These are phyloP conservation scores for Melanotaenia duboulayi DNA, from an alignment of 2,113 vertebrate species.

Conservation along the genomic window DNA sequence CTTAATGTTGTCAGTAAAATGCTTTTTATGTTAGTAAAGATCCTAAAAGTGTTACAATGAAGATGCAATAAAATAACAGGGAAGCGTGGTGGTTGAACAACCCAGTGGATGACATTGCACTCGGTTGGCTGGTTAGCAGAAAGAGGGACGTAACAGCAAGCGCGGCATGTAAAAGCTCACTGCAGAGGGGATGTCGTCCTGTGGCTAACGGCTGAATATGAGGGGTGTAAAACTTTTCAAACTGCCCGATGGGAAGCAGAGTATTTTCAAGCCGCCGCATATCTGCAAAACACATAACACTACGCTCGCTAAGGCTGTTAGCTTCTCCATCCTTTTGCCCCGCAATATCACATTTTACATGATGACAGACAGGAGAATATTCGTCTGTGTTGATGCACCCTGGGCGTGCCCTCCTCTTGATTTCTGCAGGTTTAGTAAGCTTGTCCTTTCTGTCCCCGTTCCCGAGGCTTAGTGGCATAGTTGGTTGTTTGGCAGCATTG, in stretches of 20 bases:
- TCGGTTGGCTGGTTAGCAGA: neutral
- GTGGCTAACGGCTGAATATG: no score
- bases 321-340: neutral
- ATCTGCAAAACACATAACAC: slow-evolving; percentile 16
- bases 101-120: no score
- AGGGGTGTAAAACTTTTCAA: no score
- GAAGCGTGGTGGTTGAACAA: neutral
- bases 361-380: neutral
- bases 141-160: neutral
- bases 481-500: neutral
- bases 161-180: no score
- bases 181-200: no score
- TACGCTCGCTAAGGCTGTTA: neutral
- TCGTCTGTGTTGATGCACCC: neutral
- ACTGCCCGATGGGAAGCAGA: neutral
- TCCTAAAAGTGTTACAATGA: neutral
- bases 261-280: neutral
- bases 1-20: neutral
- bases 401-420: neutral
- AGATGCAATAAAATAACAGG: neutral
- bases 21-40: neutral
- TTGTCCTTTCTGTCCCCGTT: neutral
- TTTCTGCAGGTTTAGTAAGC: neutral
- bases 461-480: neutral
- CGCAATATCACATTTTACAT: neutral